Evolutionary conservation across 2,113 vertebrate genomes (phyloP), one percentile per base, ranked within the genome.

Genomic region (Chaetura pelagica): DNA sequence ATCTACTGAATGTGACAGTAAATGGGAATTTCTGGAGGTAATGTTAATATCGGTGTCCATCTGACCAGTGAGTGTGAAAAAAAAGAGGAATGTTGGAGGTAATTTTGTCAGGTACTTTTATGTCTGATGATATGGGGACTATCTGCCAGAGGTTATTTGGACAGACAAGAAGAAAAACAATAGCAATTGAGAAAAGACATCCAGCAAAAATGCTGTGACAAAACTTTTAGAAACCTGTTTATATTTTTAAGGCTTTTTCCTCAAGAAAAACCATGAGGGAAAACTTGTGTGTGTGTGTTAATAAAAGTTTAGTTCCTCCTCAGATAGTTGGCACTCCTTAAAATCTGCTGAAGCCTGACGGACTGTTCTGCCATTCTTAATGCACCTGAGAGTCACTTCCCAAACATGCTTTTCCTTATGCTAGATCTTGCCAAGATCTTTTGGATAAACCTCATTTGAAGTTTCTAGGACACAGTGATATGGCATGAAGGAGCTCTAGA

Each of bases 381-480:
- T 90, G 85, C 87, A 96, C 90, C 90, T 96, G 91, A 93, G 96
- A 96, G 72, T 96, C 95, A 59, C 79, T 90, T 92, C 79, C 71
- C 75, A 91, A 95, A 80, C 63, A 74, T 88, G 75, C 93, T 51
- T 97, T 93, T 79, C 78, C 55, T 90, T 74, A 23, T 32, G 35
- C 42, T 83, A 80, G 71, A 74, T 94, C 64, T 95, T 97, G 90
- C 93, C 96, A 96, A 90, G 92, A 92, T 95, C 90, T 96, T 96
- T 91, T 79, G 86, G 57, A 67, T 89, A 83, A 95, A 89, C 64
- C 57, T 87, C 23, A 92, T 92, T 88, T 92, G 76, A 95, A 94
- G 85, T 94, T 95, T 96, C 93, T 94, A 88, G 95, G 90, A 78
- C 90, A 84, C 76, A 22, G 59, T 5, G 3, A 48, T 15, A 4